A percentile compares a stretch with the other conserved stretches of the same genome.
Conservation (phyloP, 2,888 invertebrate species). For the Noctua comes region DNA sequence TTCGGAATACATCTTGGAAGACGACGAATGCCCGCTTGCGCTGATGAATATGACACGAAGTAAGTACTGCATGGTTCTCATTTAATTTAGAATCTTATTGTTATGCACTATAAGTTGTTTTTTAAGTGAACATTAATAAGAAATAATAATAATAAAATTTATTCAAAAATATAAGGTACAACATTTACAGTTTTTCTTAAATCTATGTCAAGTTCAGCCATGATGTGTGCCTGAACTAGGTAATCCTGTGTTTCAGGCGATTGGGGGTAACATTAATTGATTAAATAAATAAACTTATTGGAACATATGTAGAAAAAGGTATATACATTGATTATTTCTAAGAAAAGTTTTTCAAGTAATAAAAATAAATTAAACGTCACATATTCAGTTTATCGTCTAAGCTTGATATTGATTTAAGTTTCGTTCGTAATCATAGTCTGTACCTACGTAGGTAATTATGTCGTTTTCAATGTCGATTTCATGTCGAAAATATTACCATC, state of each 20-base stretch:
- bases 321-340: background rate
- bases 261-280: too few relatives aligned
- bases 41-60: conserved; percentile 97
- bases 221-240: too few relatives aligned
- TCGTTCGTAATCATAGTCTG: conserved; percentile 1
- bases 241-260: too few relatives aligned
- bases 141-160: too few relatives aligned
- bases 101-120: background rate
- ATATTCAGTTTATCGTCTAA: background rate
- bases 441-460: background rate
- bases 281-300: too few relatives aligned
- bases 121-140: background rate
- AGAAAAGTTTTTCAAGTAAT: background rate
- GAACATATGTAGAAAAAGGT: too few relatives aligned
- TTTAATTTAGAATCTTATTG: background rate
- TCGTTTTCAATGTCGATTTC: background rate
- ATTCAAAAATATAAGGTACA: too few relatives aligned
- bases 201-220: too few relatives aligned
- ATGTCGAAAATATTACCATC: conserved; percentile 1
- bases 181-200: too few relatives aligned
- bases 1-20: conserved; percentile 98
- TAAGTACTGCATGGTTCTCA: conserved; percentile 88
- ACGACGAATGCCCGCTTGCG: conserved; percentile 99
- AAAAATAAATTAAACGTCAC: background rate
- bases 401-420: conserved; percentile 12